phyloP scores from a whole-genome alignment of 2,113 vertebrate genomes.

The Leptocoma aspasia region DNA sequence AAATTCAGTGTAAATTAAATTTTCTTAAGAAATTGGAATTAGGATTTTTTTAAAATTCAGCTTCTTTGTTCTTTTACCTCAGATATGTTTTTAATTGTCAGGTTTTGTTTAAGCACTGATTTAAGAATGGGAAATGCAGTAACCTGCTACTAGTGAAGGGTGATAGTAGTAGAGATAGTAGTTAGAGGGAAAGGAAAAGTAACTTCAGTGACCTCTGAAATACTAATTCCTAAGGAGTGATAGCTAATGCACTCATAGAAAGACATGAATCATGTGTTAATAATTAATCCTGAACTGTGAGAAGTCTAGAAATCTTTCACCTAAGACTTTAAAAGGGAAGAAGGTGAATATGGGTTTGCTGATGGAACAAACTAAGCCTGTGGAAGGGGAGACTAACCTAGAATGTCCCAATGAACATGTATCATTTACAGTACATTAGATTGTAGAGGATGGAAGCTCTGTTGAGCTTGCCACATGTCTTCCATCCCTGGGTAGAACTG shows the following conservation, averaged over 20 bases:
- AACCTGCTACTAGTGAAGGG: not conserved
- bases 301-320: not conserved
- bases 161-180: too few species aligned
- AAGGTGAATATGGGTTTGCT: not conserved
- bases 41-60: not conserved
- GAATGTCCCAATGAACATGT: not conserved
- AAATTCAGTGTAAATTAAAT: not conserved
- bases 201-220: not conserved
- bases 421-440: not conserved
- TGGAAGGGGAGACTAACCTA: not conserved
- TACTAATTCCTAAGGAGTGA: not conserved
- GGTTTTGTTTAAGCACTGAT: not conserved
- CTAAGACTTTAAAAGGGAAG: not conserved
- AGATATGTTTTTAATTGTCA: not conserved
- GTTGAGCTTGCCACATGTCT: not conserved
- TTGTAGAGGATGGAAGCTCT: not conserved
- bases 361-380: not conserved
- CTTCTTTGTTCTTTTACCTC: not conserved
- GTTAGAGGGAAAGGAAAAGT: not conserved
- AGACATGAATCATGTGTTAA: not conserved
- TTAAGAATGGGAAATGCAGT: not conserved
- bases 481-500: not conserved
- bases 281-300: not conserved
- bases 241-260: not conserved
- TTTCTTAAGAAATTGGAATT: not conserved